Base-by-base conservation (phyloP, 2,797 vertebrate genomes). In the Sparus aurata region DNA sequence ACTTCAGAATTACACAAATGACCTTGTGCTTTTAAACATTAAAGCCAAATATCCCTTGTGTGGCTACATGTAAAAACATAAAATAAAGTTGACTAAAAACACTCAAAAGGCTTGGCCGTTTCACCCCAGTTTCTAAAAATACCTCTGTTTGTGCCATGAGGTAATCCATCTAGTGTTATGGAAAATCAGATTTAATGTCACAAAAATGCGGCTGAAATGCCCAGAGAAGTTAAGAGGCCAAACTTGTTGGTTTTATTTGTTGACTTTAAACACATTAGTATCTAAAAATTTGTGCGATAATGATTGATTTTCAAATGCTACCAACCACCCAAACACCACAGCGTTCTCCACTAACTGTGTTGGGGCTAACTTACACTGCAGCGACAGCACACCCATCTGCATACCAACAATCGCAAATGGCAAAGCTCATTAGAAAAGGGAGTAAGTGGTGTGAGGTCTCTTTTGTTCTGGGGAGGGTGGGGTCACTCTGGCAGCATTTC, bases 401-500 rank as follows among this genome's bases (percentile, higher is more conserved):
- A 73, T 85, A 89, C 62, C 70, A 11, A 38, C 9, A 38, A 38
- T 38, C 65, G 76, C 77, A 85, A 84, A 85, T 75, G 85, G 69
- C 77, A 75, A 64, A 52, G 72, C 79, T 79, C 87, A 93, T 89
- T 85, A 82, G 30, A 86, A 85, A 80, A 76, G 86, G 47, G 27
- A 79, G 74, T 57, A 9, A 22, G 54, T 85, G 78, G 64, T 75
- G 80, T 86, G 91, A 88, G 78, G 72, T 86, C 74, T 82, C 23
- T 59, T 91, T 82, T 92, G 86, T 90, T 91, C 82, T 77, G 58
- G 11, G 27, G 79, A 38, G 63, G 63, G 71, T 68, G 75, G 58
- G 34, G 63, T 38, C 17, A 41, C 61, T 75, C 77, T 92, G 88
- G 90, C 90, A 94, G 68, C 57, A 74, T 75, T 90, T 94, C 92